phyloP scores from a whole-genome alignment of 2,113 vertebrate species.

The Emberiza fucata region DNA sequence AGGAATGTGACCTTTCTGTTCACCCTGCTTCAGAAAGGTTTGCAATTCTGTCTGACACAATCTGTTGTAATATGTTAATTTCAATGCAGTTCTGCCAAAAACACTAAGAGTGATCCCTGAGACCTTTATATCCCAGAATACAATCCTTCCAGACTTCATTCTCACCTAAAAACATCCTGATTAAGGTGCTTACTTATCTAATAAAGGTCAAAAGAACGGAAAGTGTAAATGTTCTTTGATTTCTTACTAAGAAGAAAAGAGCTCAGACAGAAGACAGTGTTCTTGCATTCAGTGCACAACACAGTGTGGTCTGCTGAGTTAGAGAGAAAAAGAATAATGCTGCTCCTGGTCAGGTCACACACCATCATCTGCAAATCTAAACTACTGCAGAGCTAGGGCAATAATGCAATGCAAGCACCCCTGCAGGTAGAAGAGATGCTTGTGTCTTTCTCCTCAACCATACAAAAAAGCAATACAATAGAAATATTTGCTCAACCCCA shows the following conservation, averaged over 20 bases:
- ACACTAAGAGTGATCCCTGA: conserved; percentile 54
- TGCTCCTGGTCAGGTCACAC: background rate
- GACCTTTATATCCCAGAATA: conserved; percentile 53
- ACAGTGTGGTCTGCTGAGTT: background rate
- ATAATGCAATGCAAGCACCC: background rate
- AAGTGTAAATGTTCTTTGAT: background rate
- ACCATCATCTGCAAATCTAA: background rate
- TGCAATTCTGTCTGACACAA: conserved; percentile 62
- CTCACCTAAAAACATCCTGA: conserved; percentile 13
- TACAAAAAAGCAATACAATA: background rate
- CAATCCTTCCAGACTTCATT: conserved; percentile 7
- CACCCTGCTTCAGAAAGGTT: conserved; percentile 47
- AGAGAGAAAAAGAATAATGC: background rate
- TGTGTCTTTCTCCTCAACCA: background rate
- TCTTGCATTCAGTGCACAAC: background rate
- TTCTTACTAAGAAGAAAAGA: background rate
- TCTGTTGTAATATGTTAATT: conserved; percentile 73
- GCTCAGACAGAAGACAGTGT: background rate
- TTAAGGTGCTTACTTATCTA: conserved; percentile 19
- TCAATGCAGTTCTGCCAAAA: conserved; percentile 51
- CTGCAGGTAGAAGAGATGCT: background rate
- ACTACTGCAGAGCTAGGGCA: background rate
- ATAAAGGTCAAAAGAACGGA: conserved; percentile 61
- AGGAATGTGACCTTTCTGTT: conserved; percentile 67
- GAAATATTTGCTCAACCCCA: background rate